Evolutionary conservation across 1,140 invertebrate genomes (phyloP).

Genomic region (Campoletis sonorensis): DNA sequence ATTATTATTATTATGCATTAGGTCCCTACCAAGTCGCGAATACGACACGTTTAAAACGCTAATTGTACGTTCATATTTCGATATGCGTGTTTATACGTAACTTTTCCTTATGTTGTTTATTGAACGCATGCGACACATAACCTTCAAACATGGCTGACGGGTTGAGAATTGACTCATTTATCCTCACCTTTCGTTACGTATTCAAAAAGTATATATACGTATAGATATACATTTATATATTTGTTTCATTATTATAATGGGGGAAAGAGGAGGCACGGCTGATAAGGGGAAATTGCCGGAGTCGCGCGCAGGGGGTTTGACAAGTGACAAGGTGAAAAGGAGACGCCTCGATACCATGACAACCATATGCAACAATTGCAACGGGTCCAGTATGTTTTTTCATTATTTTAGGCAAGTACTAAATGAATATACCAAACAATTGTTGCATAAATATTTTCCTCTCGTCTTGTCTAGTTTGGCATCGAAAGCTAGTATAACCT

Average conservation of each 20-base stretch:
- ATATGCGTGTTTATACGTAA: too few species aligned
- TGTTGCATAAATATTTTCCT: neutral
- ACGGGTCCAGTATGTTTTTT: neutral
- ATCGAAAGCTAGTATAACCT: too few species aligned
- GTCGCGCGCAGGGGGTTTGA: conserved; percentile 6
- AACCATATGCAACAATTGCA: neutral
- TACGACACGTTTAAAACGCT: too few species aligned
- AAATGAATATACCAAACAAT: neutral
- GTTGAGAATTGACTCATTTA: too few species aligned
- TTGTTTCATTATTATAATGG: neutral
- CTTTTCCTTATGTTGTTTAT: too few species aligned
- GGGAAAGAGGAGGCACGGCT: neutral
- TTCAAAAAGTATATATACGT: too few species aligned
- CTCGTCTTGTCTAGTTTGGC: too few species aligned
- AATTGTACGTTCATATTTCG: too few species aligned
- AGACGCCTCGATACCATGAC: conserved; percentile 37
- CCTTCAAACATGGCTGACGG: too few species aligned
- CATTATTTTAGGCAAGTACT: neutral
- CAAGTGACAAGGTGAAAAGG: conserved; percentile 10
- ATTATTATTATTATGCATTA: neutral
- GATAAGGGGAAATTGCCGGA: conserved; percentile 13
- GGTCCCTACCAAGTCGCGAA: neutral
- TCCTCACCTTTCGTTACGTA: too few species aligned
- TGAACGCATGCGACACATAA: too few species aligned
- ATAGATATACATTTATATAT: too few species aligned